A percentile compares a stretch with the other conserved stretches of the same genome.
Conservation (phyloP, 2,797 vertebrate species). For the Eurystomus glaucurus region DNA sequence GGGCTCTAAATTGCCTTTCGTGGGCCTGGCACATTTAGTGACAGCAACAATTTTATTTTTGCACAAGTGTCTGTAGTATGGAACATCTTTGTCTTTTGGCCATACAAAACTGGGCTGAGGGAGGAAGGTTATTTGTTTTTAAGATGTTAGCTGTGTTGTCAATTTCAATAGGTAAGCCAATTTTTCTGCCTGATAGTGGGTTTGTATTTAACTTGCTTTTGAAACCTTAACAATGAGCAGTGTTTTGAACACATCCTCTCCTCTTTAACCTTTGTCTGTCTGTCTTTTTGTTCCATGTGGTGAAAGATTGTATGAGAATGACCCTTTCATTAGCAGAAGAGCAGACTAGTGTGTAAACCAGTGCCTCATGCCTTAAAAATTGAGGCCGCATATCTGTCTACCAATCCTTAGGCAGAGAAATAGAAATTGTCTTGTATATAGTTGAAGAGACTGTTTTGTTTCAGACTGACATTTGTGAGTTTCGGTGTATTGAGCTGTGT, state of each 20-base stretch:
- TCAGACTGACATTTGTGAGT: not conserved
- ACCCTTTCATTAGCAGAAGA: not conserved
- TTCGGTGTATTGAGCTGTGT: not conserved
- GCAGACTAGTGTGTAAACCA: not conserved
- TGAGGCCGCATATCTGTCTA: not conserved
- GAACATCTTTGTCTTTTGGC: not conserved
- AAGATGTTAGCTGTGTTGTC: not conserved
- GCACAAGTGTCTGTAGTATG: not conserved
- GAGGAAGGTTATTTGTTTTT: not conserved
- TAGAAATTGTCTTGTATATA: not conserved
- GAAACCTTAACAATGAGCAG: not conserved
- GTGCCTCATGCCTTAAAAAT: not conserved
- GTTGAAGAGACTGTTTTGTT: conserved; percentile 2
- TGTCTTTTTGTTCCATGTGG: not conserved
- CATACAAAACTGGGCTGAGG: not conserved
- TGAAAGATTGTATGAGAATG: not conserved
- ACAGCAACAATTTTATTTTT: not conserved
- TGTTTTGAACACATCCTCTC: not conserved
- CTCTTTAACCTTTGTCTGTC: not conserved
- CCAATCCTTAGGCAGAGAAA: not conserved
- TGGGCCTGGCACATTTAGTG: not conserved
- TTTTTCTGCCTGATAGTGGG: not conserved
- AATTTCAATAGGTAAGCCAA: not conserved
- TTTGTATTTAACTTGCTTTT: not conserved
- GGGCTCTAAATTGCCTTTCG: not conserved